Conservation (phyloP, 1,140 invertebrate species). For the Sarcophaga bullata region DNA sequence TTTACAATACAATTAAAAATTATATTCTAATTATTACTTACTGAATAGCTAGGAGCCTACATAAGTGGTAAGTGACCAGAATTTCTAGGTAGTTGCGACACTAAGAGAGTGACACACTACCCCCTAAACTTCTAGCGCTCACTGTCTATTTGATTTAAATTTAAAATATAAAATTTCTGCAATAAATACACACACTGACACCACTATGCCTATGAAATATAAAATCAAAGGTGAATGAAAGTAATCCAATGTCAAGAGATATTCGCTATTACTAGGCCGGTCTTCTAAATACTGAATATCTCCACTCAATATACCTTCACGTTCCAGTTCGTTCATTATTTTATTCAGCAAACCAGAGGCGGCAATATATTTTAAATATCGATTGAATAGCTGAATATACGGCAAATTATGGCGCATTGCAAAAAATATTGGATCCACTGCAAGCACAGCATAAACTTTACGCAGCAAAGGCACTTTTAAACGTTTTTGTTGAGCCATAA, state of each 20-base stretch:
- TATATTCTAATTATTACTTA: too few species aligned
- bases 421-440: neutral
- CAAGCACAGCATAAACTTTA: neutral
- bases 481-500: slow-evolving; percentile 31
- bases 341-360: slow-evolving; percentile 27
- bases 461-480: neutral
- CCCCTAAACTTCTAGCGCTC: too few species aligned
- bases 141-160: neutral
- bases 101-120: too few species aligned
- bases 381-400: slow-evolving; percentile 29
- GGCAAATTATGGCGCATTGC: slow-evolving; percentile 23
- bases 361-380: neutral
- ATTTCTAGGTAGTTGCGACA: too few species aligned
- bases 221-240: slow-evolving; percentile 25
- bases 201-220: neutral
- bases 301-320: slow-evolving; percentile 24
- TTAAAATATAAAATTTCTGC: neutral
- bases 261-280: neutral
- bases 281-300: slow-evolving; percentile 26
- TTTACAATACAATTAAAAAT: too few species aligned
- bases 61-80: too few species aligned
- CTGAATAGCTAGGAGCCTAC: too few species aligned
- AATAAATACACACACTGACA: neutral
- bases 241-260: slow-evolving; percentile 16
- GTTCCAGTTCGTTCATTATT: neutral